These are phyloP conservation scores for Drosophila barbarae DNA, from an alignment of 2,888 invertebrate genomes.

Conservation along the genomic window DNA sequence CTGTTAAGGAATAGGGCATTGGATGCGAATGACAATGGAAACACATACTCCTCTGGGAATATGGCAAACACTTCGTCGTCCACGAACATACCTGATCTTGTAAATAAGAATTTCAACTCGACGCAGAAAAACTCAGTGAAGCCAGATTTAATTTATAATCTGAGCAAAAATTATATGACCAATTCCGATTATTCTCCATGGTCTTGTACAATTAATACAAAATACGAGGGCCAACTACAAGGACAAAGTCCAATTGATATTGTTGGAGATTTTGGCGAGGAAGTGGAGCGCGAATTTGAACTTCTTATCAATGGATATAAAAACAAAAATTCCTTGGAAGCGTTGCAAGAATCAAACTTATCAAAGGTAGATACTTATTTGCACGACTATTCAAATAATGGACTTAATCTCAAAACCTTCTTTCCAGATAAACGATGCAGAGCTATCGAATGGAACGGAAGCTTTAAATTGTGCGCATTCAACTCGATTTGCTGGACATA, in stretches of 20 bases:
- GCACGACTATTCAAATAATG: no score
- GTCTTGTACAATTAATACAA: constrained; percentile 23
- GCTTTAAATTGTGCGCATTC: constrained; percentile 46
- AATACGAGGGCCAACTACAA: constrained; percentile 42
- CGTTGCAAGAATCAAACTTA: constrained; percentile 10
- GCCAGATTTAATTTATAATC: constrained; percentile 74
- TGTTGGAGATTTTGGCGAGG: constrained; percentile 77
- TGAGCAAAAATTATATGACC: constrained; percentile 45
- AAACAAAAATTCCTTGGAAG: constrained; percentile 34
- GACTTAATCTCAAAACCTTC: background rate
- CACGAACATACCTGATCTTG: constrained; percentile 70
- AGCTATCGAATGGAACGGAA: constrained; percentile 60
- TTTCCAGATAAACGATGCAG: constrained; percentile 56
- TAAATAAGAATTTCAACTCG: constrained; percentile 68
- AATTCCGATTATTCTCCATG: constrained; percentile 33
- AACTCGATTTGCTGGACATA: constrained; percentile 21
- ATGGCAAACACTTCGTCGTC: constrained; percentile 3
- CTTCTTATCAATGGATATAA: constrained; percentile 77
- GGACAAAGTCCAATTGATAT: constrained; percentile 76
- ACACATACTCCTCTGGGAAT: constrained; percentile 3
- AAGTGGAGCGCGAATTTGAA: constrained; percentile 77
- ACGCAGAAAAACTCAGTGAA: constrained; percentile 38
- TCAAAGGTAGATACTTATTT: constrained; percentile 11
- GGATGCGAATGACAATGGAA: constrained; percentile 18
- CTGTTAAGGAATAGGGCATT: constrained; percentile 10